Percentiles rank a stretch among this genome's conserved stretches.
phyloP scores from a whole-genome alignment of 2,797 vertebrate species.

The Neosilurus hyrtlii region DNA sequence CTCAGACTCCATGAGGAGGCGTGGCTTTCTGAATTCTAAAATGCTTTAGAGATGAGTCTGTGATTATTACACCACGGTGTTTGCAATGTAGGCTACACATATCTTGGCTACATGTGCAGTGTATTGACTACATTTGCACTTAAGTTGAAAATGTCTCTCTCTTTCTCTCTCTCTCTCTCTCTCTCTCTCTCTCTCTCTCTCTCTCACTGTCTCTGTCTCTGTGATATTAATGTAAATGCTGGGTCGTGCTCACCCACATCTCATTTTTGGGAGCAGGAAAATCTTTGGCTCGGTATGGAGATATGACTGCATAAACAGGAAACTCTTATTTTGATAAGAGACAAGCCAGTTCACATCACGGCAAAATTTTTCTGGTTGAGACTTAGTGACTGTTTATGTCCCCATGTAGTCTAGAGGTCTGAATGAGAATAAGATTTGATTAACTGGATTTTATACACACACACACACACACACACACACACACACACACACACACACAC shows the following conservation, averaged over 20 bases:
- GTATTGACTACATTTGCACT: neutral
- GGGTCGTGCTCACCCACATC: neutral
- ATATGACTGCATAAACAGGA: constrained; percentile 56
- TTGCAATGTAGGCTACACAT: neutral
- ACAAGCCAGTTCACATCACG: constrained; percentile 31
- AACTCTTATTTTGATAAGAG: constrained; percentile 53
- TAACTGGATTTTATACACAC: neutral
- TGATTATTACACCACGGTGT: neutral
- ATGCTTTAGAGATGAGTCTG: neutral
- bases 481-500: too few species aligned
- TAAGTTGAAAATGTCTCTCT: neutral
- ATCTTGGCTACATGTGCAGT: neutral
- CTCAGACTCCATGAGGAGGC: neutral
- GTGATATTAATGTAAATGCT: constrained; percentile 1
- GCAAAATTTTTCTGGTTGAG: constrained; percentile 11
- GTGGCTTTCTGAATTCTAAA: constrained; percentile 18
- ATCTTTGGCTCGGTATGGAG: constrained; percentile 47
- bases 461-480: too few species aligned
- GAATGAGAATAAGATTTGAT: neutral
- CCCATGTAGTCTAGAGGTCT: neutral
- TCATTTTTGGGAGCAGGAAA: constrained; percentile 29
- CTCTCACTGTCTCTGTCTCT: neutral
- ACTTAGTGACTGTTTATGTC: neutral
- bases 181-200: neutral
- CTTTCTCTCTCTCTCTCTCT: neutral